Conservation (phyloP, 2,888 invertebrate species). For the Scaptomyza cyrtandrae region DNA sequence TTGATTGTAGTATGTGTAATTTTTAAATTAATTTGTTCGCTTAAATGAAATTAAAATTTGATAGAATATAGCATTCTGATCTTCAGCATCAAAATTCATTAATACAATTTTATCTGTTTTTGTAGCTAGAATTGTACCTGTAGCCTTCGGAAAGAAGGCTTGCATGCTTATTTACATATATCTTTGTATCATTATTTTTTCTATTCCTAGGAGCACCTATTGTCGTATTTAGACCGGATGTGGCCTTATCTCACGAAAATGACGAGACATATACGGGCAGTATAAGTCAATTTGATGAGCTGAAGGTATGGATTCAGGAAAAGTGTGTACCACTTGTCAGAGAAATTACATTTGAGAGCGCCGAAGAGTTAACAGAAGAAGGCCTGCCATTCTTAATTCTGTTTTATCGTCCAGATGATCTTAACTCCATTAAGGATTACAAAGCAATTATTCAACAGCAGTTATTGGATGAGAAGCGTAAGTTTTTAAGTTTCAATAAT, state of each 20-base stretch:
- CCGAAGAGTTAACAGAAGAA: conserved; percentile 99
- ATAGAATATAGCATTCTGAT: too few species aligned
- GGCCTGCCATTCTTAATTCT: conserved; percentile 98
- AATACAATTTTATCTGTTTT: too few species aligned
- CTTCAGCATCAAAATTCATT: too few species aligned
- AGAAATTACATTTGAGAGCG: conserved; percentile 99
- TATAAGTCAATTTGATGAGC: conserved; percentile 90
- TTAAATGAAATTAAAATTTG: too few species aligned
- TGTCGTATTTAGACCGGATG: conserved; percentile 93
- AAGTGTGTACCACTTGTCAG: conserved; percentile 98
- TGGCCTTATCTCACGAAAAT: conserved; percentile 90
- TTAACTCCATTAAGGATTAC: conserved; percentile 93
- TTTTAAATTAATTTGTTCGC: too few species aligned
- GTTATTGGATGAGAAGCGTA: conserved; percentile 95
- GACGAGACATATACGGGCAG: conserved; percentile 94
- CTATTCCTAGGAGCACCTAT: conserved; percentile 88
- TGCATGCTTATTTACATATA: too few species aligned
- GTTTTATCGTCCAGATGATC: conserved; percentile 94
- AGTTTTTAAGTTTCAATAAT: conserved; percentile 82
- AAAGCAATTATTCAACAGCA: conserved; percentile 92
- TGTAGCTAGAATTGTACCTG: too few species aligned
- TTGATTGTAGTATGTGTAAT: too few species aligned
- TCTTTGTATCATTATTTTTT: too few species aligned
- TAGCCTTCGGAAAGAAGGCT: too few species aligned
- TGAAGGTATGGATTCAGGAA: conserved; percentile 95